Evolutionary conservation across 1,140 invertebrate genomes (phyloP).

Genomic region (Leucophenga varia): DNA sequence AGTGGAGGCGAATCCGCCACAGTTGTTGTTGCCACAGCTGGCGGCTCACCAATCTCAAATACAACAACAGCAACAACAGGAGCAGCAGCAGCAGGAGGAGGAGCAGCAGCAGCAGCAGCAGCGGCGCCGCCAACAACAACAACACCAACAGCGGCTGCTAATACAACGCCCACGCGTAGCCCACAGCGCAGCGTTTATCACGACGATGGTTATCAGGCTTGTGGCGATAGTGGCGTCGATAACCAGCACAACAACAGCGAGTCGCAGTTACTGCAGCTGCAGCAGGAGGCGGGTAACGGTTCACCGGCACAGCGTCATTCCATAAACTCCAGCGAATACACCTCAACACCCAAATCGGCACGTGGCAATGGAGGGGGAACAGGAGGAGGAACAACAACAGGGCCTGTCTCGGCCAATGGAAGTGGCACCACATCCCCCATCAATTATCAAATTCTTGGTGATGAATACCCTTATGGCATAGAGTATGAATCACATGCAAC

Average conservation of each 20-base stretch:
- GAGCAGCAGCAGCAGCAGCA: conserved; percentile 1
- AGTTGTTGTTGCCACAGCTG: too few species aligned
- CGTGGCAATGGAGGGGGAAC: too few species aligned
- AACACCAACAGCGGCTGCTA: conserved; percentile 2
- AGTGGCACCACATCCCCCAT: conserved; percentile 43
- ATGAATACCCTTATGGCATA: conserved; percentile 39
- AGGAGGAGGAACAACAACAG: too few species aligned
- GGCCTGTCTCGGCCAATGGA: too few species aligned
- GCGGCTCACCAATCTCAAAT: conserved; percentile 11
- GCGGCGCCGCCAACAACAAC: conserved; percentile 5
- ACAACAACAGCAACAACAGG: conserved; percentile 7
- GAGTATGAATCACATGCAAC: too few species aligned
- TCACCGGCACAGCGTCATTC: conserved; percentile 44
- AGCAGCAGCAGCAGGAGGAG: background rate
- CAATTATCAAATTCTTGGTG: conserved; percentile 40
- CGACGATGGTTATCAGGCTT: conserved; percentile 48
- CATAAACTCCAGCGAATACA: conserved; percentile 44
- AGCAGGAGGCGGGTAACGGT: conserved; percentile 20
- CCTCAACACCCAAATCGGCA: conserved; percentile 42
- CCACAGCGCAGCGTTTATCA: conserved; percentile 41
- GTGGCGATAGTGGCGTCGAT: conserved; percentile 35
- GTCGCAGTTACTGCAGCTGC: conserved; percentile 11
- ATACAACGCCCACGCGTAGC: conserved; percentile 35
- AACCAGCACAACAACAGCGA: conserved; percentile 15
- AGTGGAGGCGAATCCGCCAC: too few species aligned